Conservation (phyloP, 30 jellyfish, hydroid and myxozoan species). For the Pseudorhiza aurosa region DNA sequence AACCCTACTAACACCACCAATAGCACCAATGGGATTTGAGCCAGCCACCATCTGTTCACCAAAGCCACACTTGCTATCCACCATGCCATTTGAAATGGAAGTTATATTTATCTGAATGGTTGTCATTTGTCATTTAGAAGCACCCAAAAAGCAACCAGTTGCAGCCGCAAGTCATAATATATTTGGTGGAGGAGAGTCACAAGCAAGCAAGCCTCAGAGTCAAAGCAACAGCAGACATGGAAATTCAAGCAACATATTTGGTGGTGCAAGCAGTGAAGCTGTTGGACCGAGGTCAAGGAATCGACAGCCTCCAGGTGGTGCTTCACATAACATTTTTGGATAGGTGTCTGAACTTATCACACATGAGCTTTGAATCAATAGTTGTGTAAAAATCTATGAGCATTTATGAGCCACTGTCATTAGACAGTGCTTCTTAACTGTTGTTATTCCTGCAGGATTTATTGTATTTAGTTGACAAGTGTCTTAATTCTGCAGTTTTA, state of each 20-base stretch:
- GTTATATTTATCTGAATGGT: background rate
- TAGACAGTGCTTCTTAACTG: no score
- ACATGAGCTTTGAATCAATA: background rate
- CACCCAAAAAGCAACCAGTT: background rate
- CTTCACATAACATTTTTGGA: slow-evolving; percentile 72
- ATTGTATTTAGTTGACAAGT: no score
- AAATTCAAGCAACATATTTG: slow-evolving; percentile 35
- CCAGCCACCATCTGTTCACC: no score
- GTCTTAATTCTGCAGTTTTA: no score
- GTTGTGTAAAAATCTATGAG: background rate
- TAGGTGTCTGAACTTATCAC: background rate
- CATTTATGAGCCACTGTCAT: no score
- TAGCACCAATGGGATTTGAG: no score
- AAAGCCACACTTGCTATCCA: no score
- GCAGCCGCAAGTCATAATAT: background rate
- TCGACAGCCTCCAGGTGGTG: slow-evolving; percentile 90
- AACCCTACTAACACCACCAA: no score
- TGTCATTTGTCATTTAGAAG: background rate
- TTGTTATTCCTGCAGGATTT: no score
- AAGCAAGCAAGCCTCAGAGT: background rate
- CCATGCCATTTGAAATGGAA: background rate
- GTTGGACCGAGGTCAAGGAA: slow-evolving; percentile 72
- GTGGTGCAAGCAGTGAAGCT: slow-evolving; percentile 44
- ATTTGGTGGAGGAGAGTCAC: slow-evolving; percentile 5
- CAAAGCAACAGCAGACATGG: slow-evolving; percentile 30